Percentiles rank a stretch among this genome's conserved stretches.
Conservation (phyloP, 2,113 vertebrate genomes). For the Centropristis striata region DNA sequence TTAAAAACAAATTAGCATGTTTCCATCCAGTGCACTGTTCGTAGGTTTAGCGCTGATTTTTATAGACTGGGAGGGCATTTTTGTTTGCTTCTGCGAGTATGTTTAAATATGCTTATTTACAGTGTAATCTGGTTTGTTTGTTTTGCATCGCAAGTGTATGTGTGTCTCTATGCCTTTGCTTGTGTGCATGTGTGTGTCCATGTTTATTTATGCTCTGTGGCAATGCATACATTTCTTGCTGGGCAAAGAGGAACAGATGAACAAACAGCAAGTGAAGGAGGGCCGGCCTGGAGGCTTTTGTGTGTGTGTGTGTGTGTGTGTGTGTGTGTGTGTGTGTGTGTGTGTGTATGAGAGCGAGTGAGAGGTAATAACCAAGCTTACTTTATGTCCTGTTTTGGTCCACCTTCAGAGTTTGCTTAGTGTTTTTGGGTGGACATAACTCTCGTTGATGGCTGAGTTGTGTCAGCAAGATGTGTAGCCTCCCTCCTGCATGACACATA, state of each 20-base stretch:
- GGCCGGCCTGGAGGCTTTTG: slow-evolving; percentile 21
- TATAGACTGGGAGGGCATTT: slow-evolving; percentile 5
- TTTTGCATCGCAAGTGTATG: slow-evolving; percentile 22
- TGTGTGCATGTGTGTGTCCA: slow-evolving; percentile 43
- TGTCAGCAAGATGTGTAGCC: slow-evolving; percentile 56
- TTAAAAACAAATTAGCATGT: slow-evolving; percentile 37
- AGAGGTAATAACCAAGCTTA: slow-evolving; percentile 39
- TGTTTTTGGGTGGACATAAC: slow-evolving; percentile 58
- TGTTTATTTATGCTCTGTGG: slow-evolving; percentile 59
- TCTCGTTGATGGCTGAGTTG: slow-evolving; percentile 54
- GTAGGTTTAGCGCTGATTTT: slow-evolving; percentile 16
- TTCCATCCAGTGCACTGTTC: slow-evolving; percentile 1
- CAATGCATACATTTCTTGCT: slow-evolving; percentile 61
- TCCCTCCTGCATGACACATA: slow-evolving; percentile 41
- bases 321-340: too few relatives aligned
- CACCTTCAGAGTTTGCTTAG: slow-evolving; percentile 53
- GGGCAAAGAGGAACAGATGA: slow-evolving; percentile 63
- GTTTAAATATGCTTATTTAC: slow-evolving; percentile 55
- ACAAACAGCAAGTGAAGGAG: slow-evolving; percentile 50
- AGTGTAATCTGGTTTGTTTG: slow-evolving; percentile 42
- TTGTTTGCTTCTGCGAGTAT: slow-evolving; percentile 31
- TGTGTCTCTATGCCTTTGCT: not conserved
- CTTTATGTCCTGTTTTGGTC: slow-evolving; percentile 43
- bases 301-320: slow-evolving; percentile 13
- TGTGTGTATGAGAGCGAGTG: slow-evolving; percentile 15